Percentiles rank a stretch among this genome's conserved stretches.
These are phyloP conservation scores for Musca domestica DNA, from an alignment of 1,140 invertebrate species.

Conservation along the genomic window DNA sequence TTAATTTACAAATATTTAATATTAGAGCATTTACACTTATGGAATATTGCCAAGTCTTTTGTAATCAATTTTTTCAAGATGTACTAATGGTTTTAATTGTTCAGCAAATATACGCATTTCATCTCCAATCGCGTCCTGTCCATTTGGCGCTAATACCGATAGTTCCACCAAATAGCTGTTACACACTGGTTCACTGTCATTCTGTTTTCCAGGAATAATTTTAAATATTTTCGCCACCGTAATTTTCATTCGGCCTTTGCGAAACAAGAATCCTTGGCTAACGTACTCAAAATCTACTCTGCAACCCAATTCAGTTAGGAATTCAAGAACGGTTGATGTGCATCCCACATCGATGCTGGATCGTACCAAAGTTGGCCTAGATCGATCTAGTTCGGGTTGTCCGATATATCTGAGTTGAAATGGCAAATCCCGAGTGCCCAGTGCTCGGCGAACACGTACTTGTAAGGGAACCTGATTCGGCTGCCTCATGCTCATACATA, in stretches of 20 bases:
- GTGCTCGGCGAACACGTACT: constrained; percentile 74
- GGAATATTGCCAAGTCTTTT: constrained; percentile 68
- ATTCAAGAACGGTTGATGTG: constrained; percentile 85
- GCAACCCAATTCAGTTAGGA: constrained; percentile 88
- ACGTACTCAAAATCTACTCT: constrained; percentile 92
- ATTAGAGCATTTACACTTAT: constrained; percentile 37
- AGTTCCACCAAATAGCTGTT: constrained; percentile 93
- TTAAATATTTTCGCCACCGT: constrained; percentile 94
- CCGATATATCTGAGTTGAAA: constrained; percentile 89
- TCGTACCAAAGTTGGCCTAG: constrained; percentile 82
- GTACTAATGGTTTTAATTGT: constrained; percentile 86
- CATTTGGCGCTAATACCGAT: constrained; percentile 85
- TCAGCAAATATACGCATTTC: constrained; percentile 95
- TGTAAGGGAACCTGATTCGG: constrained; percentile 61
- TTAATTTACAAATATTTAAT: too few relatives aligned
- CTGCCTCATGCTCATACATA: constrained; percentile 75
- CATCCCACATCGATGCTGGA: constrained; percentile 90
- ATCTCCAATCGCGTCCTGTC: constrained; percentile 91
- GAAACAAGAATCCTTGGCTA: constrained; percentile 88
- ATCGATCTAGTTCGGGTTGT: constrained; percentile 87
- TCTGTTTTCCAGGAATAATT: constrained; percentile 69
- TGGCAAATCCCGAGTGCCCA: constrained; percentile 69
- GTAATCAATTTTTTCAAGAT: constrained; percentile 89
- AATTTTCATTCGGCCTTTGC: constrained; percentile 95
- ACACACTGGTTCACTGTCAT: constrained; percentile 79